phyloP scores from a whole-genome alignment of 2,113 vertebrate genomes.

The Plectropomus leopardus region DNA sequence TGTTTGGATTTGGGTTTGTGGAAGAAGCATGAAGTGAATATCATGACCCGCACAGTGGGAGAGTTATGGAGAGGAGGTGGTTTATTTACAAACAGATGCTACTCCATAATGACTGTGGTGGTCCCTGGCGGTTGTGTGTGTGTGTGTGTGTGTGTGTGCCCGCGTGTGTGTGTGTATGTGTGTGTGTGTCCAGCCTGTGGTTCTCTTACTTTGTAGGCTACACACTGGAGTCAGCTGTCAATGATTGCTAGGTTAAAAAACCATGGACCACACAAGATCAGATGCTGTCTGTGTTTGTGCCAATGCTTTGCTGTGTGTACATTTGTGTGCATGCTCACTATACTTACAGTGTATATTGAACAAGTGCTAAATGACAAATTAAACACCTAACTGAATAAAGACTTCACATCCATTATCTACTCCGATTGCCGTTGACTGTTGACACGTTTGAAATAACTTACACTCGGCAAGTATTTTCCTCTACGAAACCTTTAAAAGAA shows the following conservation, averaged over 20 bases:
- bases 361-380: constrained; percentile 25
- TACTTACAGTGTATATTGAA: neutral
- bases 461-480: neutral
- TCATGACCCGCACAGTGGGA: constrained; percentile 26
- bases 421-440: neutral
- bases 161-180: constrained; percentile 5
- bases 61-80: constrained; percentile 57
- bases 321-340: neutral
- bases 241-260: constrained; percentile 56
- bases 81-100: constrained; percentile 68
- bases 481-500: constrained; percentile 18
- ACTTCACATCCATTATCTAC: neutral
- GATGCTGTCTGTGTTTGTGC: constrained; percentile 11
- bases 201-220: constrained; percentile 21
- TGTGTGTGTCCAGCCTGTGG: constrained; percentile 17
- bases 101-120: constrained; percentile 64
- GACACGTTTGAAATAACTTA: constrained; percentile 9
- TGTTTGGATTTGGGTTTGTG: constrained; percentile 31
- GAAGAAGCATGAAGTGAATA: constrained; percentile 10
- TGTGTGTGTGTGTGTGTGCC: constrained; percentile 17
- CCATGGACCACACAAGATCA: constrained; percentile 54
- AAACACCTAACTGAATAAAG: neutral
- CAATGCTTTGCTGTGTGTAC: neutral
- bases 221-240: constrained; percentile 22
- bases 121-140: constrained; percentile 24